phyloP scores from a whole-genome alignment of 1,140 invertebrate genomes.

The Ladona fulva region DNA sequence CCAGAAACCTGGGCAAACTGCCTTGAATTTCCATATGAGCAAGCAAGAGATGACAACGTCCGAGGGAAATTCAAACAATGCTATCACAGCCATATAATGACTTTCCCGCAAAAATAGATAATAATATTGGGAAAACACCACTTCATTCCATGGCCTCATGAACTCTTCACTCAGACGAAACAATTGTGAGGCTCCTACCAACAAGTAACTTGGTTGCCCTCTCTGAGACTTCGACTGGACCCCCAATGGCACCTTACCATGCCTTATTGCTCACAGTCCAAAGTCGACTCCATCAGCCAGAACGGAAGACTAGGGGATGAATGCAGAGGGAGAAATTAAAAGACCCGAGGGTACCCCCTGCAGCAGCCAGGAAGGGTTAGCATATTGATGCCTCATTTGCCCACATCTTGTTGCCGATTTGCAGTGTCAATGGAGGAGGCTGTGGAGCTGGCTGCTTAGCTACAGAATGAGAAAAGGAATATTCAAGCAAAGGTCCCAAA shows the following conservation, averaged over 20 bases:
- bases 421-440: constrained; percentile 7
- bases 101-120: neutral
- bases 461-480: neutral
- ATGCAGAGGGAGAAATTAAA: neutral
- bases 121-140: neutral
- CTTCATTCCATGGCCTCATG: neutral
- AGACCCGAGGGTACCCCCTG: neutral
- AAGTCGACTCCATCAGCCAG: neutral
- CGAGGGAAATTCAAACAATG: neutral
- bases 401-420: constrained; percentile 13
- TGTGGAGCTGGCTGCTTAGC: constrained; percentile 16
- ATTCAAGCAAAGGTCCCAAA: neutral
- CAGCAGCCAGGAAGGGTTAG: constrained; percentile 6
- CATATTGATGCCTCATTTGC: constrained; percentile 14
- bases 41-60: neutral
- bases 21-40: neutral
- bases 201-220: neutral
- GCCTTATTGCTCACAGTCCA: neutral
- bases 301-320: neutral
- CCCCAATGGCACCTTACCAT: neutral
- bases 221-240: neutral
- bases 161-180: neutral
- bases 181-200: neutral
- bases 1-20: neutral
- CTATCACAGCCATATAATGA: constrained; percentile 5